Evolutionary conservation across 2,888 invertebrate species (phyloP).

Genomic region (Ferdinandea cuprea): DNA sequence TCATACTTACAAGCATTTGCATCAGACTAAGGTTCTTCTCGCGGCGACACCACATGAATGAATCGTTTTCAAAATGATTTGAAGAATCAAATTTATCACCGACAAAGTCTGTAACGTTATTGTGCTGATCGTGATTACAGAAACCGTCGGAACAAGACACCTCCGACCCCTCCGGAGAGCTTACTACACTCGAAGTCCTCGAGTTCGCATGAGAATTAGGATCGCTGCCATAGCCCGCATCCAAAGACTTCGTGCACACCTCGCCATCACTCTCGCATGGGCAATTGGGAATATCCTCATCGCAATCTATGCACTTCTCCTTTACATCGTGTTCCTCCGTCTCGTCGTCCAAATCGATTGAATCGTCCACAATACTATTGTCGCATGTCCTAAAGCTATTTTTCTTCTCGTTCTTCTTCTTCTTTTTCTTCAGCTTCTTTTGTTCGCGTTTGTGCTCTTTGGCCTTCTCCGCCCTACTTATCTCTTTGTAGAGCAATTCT

Average conservation of each 20-base stretch:
- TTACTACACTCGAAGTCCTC: conserved; percentile 90
- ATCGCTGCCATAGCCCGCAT: conserved; percentile 95
- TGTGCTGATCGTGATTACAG: conserved; percentile 88
- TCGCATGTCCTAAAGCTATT: conserved; percentile 79
- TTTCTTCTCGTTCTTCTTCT: conserved; percentile 86
- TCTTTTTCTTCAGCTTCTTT: conserved; percentile 92
- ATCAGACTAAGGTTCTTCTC: conserved; percentile 84
- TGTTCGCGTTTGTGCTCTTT: conserved; percentile 94
- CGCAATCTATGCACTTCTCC: conserved; percentile 77
- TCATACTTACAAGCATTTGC: conserved; percentile 89
- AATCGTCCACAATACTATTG: conserved; percentile 77
- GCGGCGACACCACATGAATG: conserved; percentile 67
- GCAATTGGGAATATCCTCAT: conserved; percentile 80
- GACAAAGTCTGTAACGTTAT: conserved; percentile 69
- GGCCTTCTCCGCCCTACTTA: conserved; percentile 93
- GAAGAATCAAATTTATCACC: conserved; percentile 67
- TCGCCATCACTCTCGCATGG: conserved; percentile 84
- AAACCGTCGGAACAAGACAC: conserved; percentile 94
- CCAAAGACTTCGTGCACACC: conserved; percentile 86
- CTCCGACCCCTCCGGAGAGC: conserved; percentile 95
- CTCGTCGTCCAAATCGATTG: conserved; percentile 78
- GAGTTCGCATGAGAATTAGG: conserved; percentile 85
- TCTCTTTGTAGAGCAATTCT: conserved; percentile 93
- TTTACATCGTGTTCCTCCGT: conserved; percentile 76
- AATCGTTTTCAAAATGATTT: conserved; percentile 60